Evolutionary conservation across 92 coral and sea anemone genomes (phyloP), one percentile per base, ranked within the genome.

Genomic region (Parazoanthus atlanticus): DNA sequence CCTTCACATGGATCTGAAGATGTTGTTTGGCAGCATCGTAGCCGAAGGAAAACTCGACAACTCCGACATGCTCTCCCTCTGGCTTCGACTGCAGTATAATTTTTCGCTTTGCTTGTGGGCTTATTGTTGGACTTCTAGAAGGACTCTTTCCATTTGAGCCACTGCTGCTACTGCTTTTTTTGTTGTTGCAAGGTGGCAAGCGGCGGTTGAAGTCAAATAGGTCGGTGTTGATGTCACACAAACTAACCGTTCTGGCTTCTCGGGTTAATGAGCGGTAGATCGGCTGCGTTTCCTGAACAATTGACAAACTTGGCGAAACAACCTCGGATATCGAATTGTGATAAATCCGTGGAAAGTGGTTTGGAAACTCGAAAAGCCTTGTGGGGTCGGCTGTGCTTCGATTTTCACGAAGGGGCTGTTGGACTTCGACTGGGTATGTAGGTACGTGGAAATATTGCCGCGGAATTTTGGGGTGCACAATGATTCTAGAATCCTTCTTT

Each of bases 141-240:
- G 78, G 78, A 83, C 65, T 84, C 54, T 84, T 84, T n/a, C 87
- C 87, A 71, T 84, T 84, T 41, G 87, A 69, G 0, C 87, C 65
- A 41, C 41, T 36, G 34, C 31, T 84, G 38, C 41, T 36, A 67
- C 31, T 70, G 38, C 15, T 41, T 70, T 29, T 70, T n/a, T 71
- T 28, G 30, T 71, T 28, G 30, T 46, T 84, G 1, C 78, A 6
- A 30, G 69, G 31, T 7, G 87, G 79, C 11, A 71, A 6, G 26
- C 30, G 36, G 56, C 86, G 65, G 33, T 25, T 58, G 26, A 84
- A 84, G 78, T 80, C 70, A 30, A 16, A 56, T 21, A 80, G 29
- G 15, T 70, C 87, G n/a, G 87, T 84, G 67, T 84, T 84, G 21
- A 84, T 70, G 41, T 84, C 87, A 84, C 87, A 84, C 10, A 84